These are phyloP conservation scores for Philopedon plagiatum DNA, from an alignment of 2,888 invertebrate species.

Conservation along the genomic window DNA sequence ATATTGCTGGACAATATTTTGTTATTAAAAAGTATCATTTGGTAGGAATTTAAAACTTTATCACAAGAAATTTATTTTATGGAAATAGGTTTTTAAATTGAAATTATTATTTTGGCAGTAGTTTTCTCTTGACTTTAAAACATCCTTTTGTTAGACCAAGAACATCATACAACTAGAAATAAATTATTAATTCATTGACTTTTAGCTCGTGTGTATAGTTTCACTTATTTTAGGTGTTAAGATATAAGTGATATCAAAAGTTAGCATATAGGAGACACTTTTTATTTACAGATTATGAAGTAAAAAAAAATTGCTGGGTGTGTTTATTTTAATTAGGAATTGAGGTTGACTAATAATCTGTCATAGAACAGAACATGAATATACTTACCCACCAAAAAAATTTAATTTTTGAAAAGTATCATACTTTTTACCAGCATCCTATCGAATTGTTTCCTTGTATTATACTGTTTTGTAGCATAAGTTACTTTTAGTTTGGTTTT, in stretches of 20 bases:
- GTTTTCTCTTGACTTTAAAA: constrained; percentile 10
- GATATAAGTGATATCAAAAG: constrained; percentile 16
- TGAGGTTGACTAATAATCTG: not conserved
- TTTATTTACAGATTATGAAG: not conserved
- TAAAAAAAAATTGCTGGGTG: not conserved
- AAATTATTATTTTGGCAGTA: not conserved
- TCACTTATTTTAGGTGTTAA: constrained; percentile 18
- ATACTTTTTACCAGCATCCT: not conserved
- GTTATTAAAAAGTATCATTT: not conserved
- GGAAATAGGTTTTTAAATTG: not conserved
- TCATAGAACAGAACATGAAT: not conserved
- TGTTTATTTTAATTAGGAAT: not conserved
- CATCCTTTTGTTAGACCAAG: not conserved
- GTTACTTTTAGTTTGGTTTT: constrained; percentile 23
- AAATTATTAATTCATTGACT: constrained; percentile 16
- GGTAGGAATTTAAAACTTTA: not conserved
- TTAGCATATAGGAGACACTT: constrained; percentile 3
- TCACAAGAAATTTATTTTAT: not conserved
- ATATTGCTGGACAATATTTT: not conserved
- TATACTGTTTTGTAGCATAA: constrained; percentile 19
- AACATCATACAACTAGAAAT: constrained; percentile 1
- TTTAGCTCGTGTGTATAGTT: constrained; percentile 20
- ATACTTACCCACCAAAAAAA: not conserved
- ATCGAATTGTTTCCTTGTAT: constrained; percentile 23
- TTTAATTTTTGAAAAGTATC: not conserved